Evolutionary conservation across 2,113 vertebrate genomes (phyloP).

Genomic region (Marmota monax): DNA sequence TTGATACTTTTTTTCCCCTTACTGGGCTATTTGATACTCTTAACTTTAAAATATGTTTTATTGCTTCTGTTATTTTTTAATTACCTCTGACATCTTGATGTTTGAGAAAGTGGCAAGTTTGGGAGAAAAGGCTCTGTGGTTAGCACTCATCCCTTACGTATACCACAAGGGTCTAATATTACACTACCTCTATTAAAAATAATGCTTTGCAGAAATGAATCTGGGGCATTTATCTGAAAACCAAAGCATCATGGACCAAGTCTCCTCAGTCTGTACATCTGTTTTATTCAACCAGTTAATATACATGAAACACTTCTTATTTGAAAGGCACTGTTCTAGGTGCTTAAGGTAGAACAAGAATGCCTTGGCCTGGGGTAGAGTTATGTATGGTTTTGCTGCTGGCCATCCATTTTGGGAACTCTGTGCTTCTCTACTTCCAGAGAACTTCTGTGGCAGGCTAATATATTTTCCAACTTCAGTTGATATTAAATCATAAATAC

Average conservation of each 20-base stretch:
- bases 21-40: not conserved
- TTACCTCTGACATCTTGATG: not conserved
- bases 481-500: not conserved
- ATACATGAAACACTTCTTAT: not conserved
- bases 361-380: not conserved
- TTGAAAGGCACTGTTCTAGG: not conserved
- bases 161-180: not conserved
- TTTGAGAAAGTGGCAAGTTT: constrained; percentile 34
- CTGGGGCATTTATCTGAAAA: not conserved
- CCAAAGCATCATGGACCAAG: not conserved
- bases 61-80: not conserved
- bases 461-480: not conserved
- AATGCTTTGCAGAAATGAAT: not conserved
- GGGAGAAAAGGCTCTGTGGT: not conserved
- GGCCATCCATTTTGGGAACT: not conserved
- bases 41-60: not conserved
- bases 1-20: not conserved
- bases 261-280: not conserved
- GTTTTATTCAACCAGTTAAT: not conserved
- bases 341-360: not conserved
- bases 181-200: not conserved
- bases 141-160: not conserved
- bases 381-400: not conserved
- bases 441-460: not conserved
- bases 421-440: not conserved